Evolutionary conservation across 2,797 vertebrate species (phyloP).

Genomic region (Notamacropus eugenii): DNA sequence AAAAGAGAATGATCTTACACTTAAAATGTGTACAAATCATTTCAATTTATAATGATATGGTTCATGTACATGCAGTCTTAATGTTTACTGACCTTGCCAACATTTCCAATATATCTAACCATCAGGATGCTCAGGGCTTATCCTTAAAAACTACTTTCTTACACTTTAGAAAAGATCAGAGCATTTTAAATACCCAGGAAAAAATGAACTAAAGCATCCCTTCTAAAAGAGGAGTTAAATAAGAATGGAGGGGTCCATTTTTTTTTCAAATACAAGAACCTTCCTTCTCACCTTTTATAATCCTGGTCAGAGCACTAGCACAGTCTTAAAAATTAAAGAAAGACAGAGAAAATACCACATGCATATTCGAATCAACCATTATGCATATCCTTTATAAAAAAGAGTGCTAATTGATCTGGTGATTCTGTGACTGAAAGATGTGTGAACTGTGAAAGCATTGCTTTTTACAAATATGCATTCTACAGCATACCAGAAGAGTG

Average conservation of each 20-base stretch:
- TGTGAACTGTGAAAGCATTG: conserved; percentile 82
- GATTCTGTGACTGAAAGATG: conserved; percentile 82
- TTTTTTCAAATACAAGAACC: conserved; percentile 51
- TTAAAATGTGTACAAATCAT: conserved; percentile 63
- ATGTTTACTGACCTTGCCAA: conserved; percentile 73
- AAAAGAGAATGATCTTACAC: conserved; percentile 63
- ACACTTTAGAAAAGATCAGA: conserved; percentile 59
- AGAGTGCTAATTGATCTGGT: conserved; percentile 84
- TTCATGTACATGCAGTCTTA: conserved; percentile 37
- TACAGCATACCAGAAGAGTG: conserved; percentile 88
- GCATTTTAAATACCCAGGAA: conserved; percentile 62
- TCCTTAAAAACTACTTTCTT: conserved; percentile 56
- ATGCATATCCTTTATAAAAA: conserved; percentile 74
- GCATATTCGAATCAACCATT: conserved; percentile 74
- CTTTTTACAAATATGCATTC: conserved; percentile 81
- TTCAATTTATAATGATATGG: conserved; percentile 60
- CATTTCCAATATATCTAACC: conserved; percentile 66
- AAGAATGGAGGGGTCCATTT: conserved; percentile 68
- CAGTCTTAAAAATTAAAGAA: conserved; percentile 66
- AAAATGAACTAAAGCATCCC: conserved; percentile 72
- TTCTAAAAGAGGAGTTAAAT: conserved; percentile 58
- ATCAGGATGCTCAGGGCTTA: conserved; percentile 52
- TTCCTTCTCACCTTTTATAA: conserved; percentile 51
- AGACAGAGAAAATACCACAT: conserved; percentile 60
- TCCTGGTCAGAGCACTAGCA: conserved; percentile 60